Evolutionary conservation across 2,797 vertebrate genomes (phyloP), one percentile per base, ranked within the genome.

Genomic region (Spinus pinus): DNA sequence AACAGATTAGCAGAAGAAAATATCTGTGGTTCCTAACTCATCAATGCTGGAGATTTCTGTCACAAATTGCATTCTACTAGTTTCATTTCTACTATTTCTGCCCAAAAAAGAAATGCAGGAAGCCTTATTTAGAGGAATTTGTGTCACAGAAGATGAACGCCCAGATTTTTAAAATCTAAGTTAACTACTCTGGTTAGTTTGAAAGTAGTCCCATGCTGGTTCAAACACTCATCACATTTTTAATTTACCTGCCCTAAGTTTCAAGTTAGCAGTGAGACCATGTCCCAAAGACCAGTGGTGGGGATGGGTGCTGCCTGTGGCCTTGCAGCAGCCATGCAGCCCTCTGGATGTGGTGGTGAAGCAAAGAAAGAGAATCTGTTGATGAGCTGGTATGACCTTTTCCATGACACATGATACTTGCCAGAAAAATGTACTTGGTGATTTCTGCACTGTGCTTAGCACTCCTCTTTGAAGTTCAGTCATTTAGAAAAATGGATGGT

Each of bases 401-500:
- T 73, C 49, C 27, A n/a, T 33, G 67, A 79, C 53, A 56, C 7
- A 17, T 9, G 47, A 61, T n/a, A 27, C 75, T 64, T 82, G 23
- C 35, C 65, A 94, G 75, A 72, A 65, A 81, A 92, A 60, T 0
- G 0, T 54, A 28, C 53, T 87, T 39, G 13, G 19, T 82, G 51
- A 86, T 81, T 95, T 92, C 65, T 81, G 42, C 42, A n/a, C 57
- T 41, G 13, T 17, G 35, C 46, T 87, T 81, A 79, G 47, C 33
- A 50, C 30, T 79, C 30, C 41, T 69, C 65, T 87, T 81, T 83
- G 86, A 89, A 92, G 70, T 6, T 56, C 64, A 69, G 58, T 66
- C 75, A 78, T 83, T 94, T 65, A 87, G 50, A 60, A 81, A 93
- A 93, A 96, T 49, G n/a, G 51, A 94, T 93, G 37, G 74, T 37